These are phyloP conservation scores for Lycophotia porphyrea DNA, from an alignment of 2,888 invertebrate genomes.

Conservation along the genomic window DNA sequence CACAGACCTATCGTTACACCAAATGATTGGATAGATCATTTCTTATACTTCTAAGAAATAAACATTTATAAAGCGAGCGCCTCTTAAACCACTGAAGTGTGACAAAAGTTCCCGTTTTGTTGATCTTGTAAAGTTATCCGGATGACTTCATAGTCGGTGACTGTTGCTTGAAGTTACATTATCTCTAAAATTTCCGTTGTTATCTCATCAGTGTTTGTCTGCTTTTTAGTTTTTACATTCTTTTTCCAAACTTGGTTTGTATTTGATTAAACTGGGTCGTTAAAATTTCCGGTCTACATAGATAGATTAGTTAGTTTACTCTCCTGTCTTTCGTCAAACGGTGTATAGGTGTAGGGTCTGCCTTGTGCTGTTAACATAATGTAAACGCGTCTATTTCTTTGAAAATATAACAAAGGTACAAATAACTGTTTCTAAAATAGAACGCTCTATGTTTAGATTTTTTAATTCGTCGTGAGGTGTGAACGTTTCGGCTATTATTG, in stretches of 20 bases:
- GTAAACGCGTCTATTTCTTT: slow-evolving; percentile 24
- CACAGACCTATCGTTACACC: slow-evolving; percentile 51
- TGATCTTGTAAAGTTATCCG: slow-evolving; percentile 73
- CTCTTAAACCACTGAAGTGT: slow-evolving; percentile 64
- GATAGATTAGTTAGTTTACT: slow-evolving; percentile 34
- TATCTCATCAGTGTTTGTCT: slow-evolving; percentile 76
- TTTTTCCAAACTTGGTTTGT: slow-evolving; percentile 44
- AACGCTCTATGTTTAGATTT: slow-evolving; percentile 56
- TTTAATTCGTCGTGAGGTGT: slow-evolving; percentile 64
- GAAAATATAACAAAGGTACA: slow-evolving; percentile 30
- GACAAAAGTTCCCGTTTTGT: slow-evolving; percentile 71
- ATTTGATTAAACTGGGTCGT: slow-evolving; percentile 52
- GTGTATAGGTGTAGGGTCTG: background rate
- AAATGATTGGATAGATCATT: slow-evolving; percentile 42
- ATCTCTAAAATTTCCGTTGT: slow-evolving; percentile 78
- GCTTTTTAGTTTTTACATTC: slow-evolving; percentile 46
- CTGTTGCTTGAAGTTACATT: slow-evolving; percentile 75
- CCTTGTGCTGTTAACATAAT: slow-evolving; percentile 10
- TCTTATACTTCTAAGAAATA: slow-evolving; percentile 65
- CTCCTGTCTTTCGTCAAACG: slow-evolving; percentile 27
- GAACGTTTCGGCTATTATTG: slow-evolving; percentile 63
- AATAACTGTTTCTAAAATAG: slow-evolving; percentile 40
- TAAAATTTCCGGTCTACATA: slow-evolving; percentile 50
- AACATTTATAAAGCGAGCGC: slow-evolving; percentile 57
- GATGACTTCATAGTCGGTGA: slow-evolving; percentile 72